Conservation (phyloP, 2,888 invertebrate genomes). For the Embidobia sp. region DNA sequence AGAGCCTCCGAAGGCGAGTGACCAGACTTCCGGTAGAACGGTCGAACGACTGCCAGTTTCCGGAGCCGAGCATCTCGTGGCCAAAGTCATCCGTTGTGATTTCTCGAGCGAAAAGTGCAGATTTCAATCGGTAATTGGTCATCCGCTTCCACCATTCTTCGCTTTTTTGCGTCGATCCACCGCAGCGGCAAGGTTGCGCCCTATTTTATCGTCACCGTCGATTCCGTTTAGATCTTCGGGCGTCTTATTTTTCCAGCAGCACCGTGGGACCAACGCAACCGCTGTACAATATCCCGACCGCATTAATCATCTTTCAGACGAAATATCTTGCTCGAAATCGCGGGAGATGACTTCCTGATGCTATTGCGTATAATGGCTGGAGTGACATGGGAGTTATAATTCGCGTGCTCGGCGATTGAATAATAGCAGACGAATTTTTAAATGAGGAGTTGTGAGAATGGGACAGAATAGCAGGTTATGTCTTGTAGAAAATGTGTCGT, state of each 20-base stretch:
- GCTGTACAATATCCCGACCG: not conserved
- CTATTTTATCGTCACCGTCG: slow-evolving; percentile 25
- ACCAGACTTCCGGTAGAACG: slow-evolving; percentile 63
- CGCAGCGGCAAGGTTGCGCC: slow-evolving; percentile 30
- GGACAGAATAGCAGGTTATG: slow-evolving; percentile 2
- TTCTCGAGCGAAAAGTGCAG: slow-evolving; percentile 52
- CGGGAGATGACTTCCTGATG: slow-evolving; percentile 10
- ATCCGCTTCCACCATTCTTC: slow-evolving; percentile 42
- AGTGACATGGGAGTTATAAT: slow-evolving; percentile 35
- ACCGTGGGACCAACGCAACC: slow-evolving; percentile 19
- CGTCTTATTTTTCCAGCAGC: not conserved
- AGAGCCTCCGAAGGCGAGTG: slow-evolving; percentile 56
- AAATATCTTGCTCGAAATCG: slow-evolving; percentile 26
- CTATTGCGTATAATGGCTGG: slow-evolving; percentile 14
- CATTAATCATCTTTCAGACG: slow-evolving; percentile 1
- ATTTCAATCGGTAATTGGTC: slow-evolving; percentile 51
- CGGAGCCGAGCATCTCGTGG: slow-evolving; percentile 38
- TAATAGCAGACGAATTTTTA: slow-evolving; percentile 33
- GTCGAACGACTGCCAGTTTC: slow-evolving; percentile 59
- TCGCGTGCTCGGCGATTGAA: slow-evolving; percentile 31
- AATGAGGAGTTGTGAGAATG: slow-evolving; percentile 30
- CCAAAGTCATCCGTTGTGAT: slow-evolving; percentile 52
- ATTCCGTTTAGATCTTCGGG: slow-evolving; percentile 9
- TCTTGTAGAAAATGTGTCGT: slow-evolving; percentile 16
- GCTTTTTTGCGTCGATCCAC: not conserved